These are phyloP conservation scores for Thera obeliscata DNA, from an alignment of 2,888 invertebrate species.

Conservation along the genomic window DNA sequence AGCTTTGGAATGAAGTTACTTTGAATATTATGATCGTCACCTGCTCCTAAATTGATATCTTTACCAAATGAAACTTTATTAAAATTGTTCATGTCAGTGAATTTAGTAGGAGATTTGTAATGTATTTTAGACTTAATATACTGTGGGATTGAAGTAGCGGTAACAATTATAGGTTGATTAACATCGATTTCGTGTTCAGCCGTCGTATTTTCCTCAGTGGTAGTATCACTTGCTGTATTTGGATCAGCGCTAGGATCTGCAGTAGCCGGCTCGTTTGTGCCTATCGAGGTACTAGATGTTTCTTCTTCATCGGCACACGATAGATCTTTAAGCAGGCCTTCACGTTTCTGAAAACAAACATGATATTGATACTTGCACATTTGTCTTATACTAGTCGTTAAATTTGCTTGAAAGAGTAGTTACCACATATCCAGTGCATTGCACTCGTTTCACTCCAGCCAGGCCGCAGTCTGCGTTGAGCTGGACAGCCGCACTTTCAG, in stretches of 20 bases:
- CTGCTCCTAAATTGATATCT: conserved; percentile 53
- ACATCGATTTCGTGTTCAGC: conserved; percentile 62
- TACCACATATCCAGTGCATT: conserved; percentile 91
- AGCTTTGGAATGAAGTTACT: conserved; percentile 70
- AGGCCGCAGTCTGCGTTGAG: conserved; percentile 90
- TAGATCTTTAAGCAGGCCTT: conserved; percentile 84
- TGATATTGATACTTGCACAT: conserved; percentile 1
- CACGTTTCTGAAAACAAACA: conserved; percentile 81
- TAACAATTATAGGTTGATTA: conserved; percentile 52
- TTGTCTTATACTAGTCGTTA: too few species aligned
- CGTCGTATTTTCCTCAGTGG: conserved; percentile 59
- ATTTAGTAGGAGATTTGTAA: conserved; percentile 38
- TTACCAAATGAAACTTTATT: conserved; percentile 54
- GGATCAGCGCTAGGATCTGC: conserved; percentile 60
- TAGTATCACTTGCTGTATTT: conserved; percentile 59
- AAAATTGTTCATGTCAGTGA: conserved; percentile 42
- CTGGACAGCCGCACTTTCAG: conserved; percentile 90
- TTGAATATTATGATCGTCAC: conserved; percentile 64
- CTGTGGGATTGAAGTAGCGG: conserved; percentile 46
- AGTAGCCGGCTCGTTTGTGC: conserved; percentile 52
- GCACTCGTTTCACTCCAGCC: conserved; percentile 88
- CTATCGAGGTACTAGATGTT: conserved; percentile 57
- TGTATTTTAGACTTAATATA: conserved; percentile 39
- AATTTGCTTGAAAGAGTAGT: background rate
- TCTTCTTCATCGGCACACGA: conserved; percentile 84